Conservation (phyloP, 2,888 invertebrate genomes). For the Acanthosepion esculentum region DNA sequence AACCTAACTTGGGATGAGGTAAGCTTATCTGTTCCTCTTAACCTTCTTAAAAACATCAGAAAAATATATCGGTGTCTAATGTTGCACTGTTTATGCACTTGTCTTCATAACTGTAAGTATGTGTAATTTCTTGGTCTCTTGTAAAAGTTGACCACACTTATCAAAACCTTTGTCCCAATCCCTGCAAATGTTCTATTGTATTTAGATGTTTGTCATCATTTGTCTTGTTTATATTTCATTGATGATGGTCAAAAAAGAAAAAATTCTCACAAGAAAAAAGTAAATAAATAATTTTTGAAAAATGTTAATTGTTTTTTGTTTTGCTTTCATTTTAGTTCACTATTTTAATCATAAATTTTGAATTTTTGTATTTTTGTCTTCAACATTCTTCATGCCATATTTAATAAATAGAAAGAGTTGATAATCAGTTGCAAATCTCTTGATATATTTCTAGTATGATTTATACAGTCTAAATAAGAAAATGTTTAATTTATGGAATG, state of each 20-base stretch:
- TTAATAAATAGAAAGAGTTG: not conserved
- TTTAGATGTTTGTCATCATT: not conserved
- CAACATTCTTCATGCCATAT: not conserved
- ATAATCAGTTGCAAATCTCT: not conserved
- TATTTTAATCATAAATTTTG: not conserved
- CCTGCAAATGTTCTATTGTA: not conserved
- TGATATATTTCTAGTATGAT: not conserved
- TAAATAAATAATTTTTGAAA: not conserved
- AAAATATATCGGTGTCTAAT: not conserved
- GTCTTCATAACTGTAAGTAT: not conserved
- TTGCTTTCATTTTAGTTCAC: too few species aligned
- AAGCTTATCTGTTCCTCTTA: not conserved
- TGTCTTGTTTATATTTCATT: not conserved
- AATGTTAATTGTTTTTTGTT: not conserved
- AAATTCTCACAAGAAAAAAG: not conserved
- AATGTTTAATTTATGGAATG: not conserved
- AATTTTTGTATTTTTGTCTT: not conserved
- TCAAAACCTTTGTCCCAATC: not conserved
- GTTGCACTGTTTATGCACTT: not conserved
- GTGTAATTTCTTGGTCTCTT: constrained; percentile 5
- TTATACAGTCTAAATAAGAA: not conserved
- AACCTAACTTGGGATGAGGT: constrained; percentile 18
- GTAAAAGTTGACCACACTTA: not conserved
- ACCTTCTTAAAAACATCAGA: not conserved
- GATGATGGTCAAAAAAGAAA: not conserved